Conservation (phyloP, 2,888 invertebrate genomes). For the Erannis defoliaria region DNA sequence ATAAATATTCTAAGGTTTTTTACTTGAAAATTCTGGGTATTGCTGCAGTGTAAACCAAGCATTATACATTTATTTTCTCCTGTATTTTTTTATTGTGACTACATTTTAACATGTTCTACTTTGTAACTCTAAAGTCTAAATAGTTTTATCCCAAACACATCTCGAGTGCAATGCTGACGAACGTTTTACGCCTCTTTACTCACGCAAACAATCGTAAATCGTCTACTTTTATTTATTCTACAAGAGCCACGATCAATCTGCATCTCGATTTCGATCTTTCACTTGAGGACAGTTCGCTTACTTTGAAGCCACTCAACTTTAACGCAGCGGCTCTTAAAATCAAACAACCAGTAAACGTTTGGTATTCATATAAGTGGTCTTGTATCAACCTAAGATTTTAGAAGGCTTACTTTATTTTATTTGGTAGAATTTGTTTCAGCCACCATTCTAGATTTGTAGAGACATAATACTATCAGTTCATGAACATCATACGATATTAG, state of each 20-base stretch:
- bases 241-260: slow-evolving; percentile 13
- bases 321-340: not conserved
- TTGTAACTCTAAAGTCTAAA: not conserved
- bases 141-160: slow-evolving; percentile 1
- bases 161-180: slow-evolving; percentile 7
- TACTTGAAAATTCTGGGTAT: too few species aligned
- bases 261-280: slow-evolving; percentile 27
- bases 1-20: too few species aligned
- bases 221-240: slow-evolving; percentile 6
- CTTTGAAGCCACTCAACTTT: slow-evolving; percentile 3
- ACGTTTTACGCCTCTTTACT: not conserved
- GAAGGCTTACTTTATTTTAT: too few species aligned
- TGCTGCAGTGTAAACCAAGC: too few species aligned
- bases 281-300: slow-evolving; percentile 16
- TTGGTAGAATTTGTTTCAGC: too few species aligned
- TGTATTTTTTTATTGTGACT: not conserved
- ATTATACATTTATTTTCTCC: too few species aligned
- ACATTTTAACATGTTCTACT: not conserved
- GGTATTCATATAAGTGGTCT: too few species aligned
- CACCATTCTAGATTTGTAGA: too few species aligned
- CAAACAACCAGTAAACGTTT: not conserved
- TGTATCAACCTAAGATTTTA: too few species aligned
- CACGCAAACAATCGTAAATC: slow-evolving; percentile 11
- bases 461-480: too few species aligned
- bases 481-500: too few species aligned